These are phyloP conservation scores for Orthosia incerta DNA, from an alignment of 2,888 invertebrate genomes.

Conservation along the genomic window DNA sequence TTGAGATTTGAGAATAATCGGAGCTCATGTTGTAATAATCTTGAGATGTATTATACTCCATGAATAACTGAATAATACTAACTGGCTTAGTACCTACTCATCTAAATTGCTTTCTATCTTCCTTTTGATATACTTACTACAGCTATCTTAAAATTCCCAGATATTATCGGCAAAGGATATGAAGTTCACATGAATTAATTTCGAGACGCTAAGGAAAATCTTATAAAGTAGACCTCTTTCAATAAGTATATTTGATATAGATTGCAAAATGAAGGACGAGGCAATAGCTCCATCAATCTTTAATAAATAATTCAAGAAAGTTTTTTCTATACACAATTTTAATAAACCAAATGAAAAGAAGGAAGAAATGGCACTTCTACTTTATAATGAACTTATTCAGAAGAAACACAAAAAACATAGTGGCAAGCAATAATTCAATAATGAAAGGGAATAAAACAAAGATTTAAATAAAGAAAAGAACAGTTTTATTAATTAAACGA, in stretches of 20 bases:
- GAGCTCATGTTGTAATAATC: no score
- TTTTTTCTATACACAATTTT: no score
- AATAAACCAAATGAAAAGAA: no score
- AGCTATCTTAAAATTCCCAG: conserved; percentile 8
- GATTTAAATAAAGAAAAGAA: no score
- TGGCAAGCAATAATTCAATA: not conserved
- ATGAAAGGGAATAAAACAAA: not conserved
- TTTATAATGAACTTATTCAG: not conserved
- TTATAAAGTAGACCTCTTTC: conserved; percentile 13
- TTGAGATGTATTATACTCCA: no score
- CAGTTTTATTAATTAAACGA: not conserved
- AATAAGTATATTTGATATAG: conserved; percentile 11
- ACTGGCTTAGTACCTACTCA: not conserved
- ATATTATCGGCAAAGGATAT: conserved; percentile 16
- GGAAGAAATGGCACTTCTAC: no score
- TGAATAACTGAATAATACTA: not conserved
- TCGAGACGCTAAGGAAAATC: conserved; percentile 7
- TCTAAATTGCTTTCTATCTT: not conserved
- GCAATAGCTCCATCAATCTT: not conserved
- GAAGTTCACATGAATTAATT: conserved; percentile 37
- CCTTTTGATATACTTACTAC: not conserved
- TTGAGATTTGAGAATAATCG: no score
- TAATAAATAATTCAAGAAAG: not conserved
- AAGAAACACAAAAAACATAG: not conserved
- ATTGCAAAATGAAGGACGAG: not conserved